A percentile compares a stretch with the other conserved stretches of the same genome.
These are phyloP conservation scores for Geophilus truncorum DNA, from an alignment of 2,888 invertebrate species.

Conservation along the genomic window DNA sequence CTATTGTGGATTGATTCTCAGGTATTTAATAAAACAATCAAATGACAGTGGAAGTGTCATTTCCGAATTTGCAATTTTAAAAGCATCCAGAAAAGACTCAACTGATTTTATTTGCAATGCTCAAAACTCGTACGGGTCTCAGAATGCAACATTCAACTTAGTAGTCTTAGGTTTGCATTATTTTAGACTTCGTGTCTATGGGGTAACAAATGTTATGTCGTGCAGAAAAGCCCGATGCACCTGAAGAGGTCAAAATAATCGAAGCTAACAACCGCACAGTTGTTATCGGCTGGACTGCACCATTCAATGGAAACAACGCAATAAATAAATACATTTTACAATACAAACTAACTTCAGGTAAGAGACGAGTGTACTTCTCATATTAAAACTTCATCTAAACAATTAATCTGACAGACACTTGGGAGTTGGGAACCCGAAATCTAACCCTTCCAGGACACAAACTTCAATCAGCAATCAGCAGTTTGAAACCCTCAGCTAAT, in stretches of 20 bases:
- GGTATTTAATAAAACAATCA: not conserved
- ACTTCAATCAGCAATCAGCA: no score
- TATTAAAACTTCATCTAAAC: not conserved
- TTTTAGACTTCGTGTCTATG: no score
- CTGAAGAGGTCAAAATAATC: not conserved
- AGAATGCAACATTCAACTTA: not conserved
- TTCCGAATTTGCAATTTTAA: not conserved
- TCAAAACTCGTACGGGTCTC: not conserved
- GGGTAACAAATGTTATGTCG: no score
- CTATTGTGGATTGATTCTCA: no score
- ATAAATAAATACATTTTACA: constrained; percentile 15
- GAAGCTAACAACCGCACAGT: not conserved
- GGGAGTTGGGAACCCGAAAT: not conserved
- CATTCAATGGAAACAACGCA: not conserved
- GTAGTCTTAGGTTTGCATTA: not conserved
- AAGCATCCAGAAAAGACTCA: not conserved
- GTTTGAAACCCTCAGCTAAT: not conserved
- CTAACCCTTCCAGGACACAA: not conserved
- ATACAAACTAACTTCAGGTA: not conserved
- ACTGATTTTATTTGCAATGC: not conserved
- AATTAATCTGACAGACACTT: no score
- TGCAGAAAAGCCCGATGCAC: no score
- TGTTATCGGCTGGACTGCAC: not conserved
- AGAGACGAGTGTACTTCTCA: no score
- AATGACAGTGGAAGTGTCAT: not conserved